A percentile compares a stretch with the other conserved stretches of the same genome.
Evolutionary conservation across 1,140 invertebrate species (phyloP).

Genomic region (Drosophila triauraria): DNA sequence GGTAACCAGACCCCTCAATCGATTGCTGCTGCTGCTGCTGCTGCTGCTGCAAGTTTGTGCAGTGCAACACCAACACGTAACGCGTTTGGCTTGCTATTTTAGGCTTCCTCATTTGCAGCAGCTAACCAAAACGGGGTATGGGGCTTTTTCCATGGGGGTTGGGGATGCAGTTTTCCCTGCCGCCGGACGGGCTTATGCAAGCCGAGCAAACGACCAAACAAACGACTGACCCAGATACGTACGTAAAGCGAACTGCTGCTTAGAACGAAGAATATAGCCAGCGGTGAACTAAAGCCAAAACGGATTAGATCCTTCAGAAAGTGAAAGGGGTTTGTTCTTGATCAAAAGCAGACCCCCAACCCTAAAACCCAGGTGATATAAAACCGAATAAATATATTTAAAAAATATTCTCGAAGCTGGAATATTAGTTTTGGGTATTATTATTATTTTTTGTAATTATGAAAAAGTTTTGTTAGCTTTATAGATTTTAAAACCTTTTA

Average conservation of each 20-base stretch:
- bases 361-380: background rate
- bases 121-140: conserved; percentile 44
- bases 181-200: conserved; percentile 55
- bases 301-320: conserved; percentile 41
- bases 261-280: conserved; percentile 28
- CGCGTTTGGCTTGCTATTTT: conserved; percentile 68
- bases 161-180: conserved; percentile 9
- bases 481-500: accelerated
- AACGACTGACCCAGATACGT: conserved; percentile 59
- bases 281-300: conserved; percentile 25
- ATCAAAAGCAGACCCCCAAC: conserved; percentile 4
- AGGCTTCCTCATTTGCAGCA: conserved; percentile 77
- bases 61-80: conserved; percentile 57
- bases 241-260: conserved; percentile 18
- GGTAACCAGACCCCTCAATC: conserved; percentile 65
- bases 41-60: conserved; percentile 52
- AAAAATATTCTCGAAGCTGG: background rate
- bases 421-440: background rate
- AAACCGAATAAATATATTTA: background rate
- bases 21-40: conserved; percentile 50
- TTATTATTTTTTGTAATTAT: background rate
- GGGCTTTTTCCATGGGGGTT: conserved; percentile 6
- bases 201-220: conserved; percentile 35
- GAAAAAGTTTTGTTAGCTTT: background rate
- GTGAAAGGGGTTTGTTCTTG: conserved; percentile 32